Conservation (phyloP, 1,140 invertebrate species). For the Sitophilus oryzae region DNA sequence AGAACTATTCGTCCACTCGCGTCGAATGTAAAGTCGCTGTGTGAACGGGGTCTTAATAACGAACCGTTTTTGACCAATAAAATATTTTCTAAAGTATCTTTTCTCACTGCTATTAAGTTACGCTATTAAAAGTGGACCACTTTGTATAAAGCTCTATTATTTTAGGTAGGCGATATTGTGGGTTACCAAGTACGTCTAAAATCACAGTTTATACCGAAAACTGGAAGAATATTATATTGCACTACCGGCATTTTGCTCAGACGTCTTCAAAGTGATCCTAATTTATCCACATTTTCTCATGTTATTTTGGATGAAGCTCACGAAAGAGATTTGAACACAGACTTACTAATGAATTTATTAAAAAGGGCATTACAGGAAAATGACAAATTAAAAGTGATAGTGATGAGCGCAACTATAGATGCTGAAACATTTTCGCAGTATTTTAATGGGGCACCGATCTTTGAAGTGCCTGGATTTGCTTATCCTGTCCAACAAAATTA, state of each 20-base stretch:
- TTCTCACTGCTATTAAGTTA: neutral
- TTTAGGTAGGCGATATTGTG: slow-evolving; percentile 62
- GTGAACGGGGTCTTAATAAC: too few relatives aligned
- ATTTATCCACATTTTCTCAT: slow-evolving; percentile 53
- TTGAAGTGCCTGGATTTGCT: slow-evolving; percentile 44
- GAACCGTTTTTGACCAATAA: too few relatives aligned
- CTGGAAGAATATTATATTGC: slow-evolving; percentile 59
- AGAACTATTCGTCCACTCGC: too few relatives aligned
- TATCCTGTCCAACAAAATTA: slow-evolving; percentile 56
- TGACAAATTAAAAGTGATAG: slow-evolving; percentile 50
- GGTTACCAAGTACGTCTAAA: slow-evolving; percentile 61
- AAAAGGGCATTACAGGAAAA: slow-evolving; percentile 48
- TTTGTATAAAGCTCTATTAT: slow-evolving; percentile 42
- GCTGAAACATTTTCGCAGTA: slow-evolving; percentile 54
- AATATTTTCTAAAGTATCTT: neutral
- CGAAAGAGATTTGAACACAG: slow-evolving; percentile 62
- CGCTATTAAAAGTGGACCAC: too few relatives aligned
- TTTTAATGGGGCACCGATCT: slow-evolving; percentile 47
- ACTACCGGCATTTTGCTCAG: slow-evolving; percentile 60
- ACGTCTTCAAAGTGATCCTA: slow-evolving; percentile 50
- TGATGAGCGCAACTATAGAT: slow-evolving; percentile 70
- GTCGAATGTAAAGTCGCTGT: too few relatives aligned
- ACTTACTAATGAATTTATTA: slow-evolving; percentile 54
- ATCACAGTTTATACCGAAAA: slow-evolving; percentile 43
- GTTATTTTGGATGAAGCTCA: slow-evolving; percentile 76